Base-by-base conservation (phyloP, 2,888 invertebrate genomes). In the Philopedon plagiatum region DNA sequence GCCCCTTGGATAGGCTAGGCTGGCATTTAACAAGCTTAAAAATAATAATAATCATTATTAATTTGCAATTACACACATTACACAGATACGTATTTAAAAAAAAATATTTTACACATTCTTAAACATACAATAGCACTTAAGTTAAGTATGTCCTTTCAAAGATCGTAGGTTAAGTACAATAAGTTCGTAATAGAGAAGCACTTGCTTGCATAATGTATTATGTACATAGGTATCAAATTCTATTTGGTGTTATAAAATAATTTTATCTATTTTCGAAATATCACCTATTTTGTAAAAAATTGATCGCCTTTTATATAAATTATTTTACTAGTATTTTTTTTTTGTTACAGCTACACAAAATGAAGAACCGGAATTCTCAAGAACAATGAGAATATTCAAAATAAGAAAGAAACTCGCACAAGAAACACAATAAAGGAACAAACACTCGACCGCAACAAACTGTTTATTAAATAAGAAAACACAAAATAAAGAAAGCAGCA, bases 331-430 rank as follows among this genome's bases (percentile, higher is more conserved):
- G 2, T 41, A 5, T 3, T 13, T 58, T 41, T 18, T n/a, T 51
- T 65, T 56, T 65, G 1, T 65, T 44, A 5, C 44, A 65, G 65
- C 32, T 41, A 13, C n/a, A 13, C 18, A 41, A 21, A 29, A 57
- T 57, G 57, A 44, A 34, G 41, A 44, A 57, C 7, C 34, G 23
- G 5, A 11, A 57, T 15, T 2, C 0, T 13, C 32, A 18, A 13
- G 13, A 57, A 56, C 9, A 37, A 57, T 65, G 57, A 65, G 26
- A 56, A 56, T 32, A 29, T 65, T 57, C 34, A 65, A 65, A 44
- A 65, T 41, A 44, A 57, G 65, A 29, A 65, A 57, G n/a, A 65
- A 65, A 65, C 5, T 34, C 5, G 2, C 1, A 9, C 23, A n/a
- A 61, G 13, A 15, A 13, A 29, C 15, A 13, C 5, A 34, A 34